Evolutionary conservation across 2,888 invertebrate genomes (phyloP), one percentile per base, ranked within the genome.

Genomic region (Malacosoma neustria): DNA sequence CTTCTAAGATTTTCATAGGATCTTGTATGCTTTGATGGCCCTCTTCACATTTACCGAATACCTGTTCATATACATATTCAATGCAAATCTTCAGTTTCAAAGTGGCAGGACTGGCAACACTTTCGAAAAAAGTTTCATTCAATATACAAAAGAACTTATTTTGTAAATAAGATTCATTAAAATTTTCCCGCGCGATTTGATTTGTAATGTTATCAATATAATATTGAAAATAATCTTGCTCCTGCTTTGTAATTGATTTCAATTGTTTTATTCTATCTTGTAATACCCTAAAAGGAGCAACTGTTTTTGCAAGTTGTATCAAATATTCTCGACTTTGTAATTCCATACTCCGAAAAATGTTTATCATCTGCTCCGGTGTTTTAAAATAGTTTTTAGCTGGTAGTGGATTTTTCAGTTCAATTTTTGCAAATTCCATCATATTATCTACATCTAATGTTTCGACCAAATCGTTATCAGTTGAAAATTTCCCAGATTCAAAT

Each of bases 311-410:
- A 15, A 79, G 62, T 41, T 85, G 71, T 40, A 56, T 72, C 39
- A 85, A 60, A 57, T 85, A 85, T 57, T 84, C 82, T 48, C 85
- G 66, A 46, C 85, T 85, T 49, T 85, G 85, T 44, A 84, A 54
- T 51, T 85, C 84, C 81, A 84, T 81, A 7, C 69, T 66, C 32
- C 77, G 67, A 46, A 85, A 85, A 42, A 82, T 51, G 51, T 75
- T 69, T 29, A 81, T 60, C 71, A 82, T 82, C 54, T 85, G 67
- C 32, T 64, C 60, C 5, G 84, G 79, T 1, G 51, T 53, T 34
- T 51, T 60, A 45, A 85, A 85, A 54, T 64, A 84, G 38, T 74
- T 54, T 35, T 57, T 38, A 12, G 72, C 61, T 1, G 65, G 67
- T 14, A 54, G 49, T n/a, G 80, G 81, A 41, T 69, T 58, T 32